Percentiles rank a stretch among this genome's conserved stretches.
Conservation (phyloP, 1,140 invertebrate species). For the Zeugodacus cucurbitae region DNA sequence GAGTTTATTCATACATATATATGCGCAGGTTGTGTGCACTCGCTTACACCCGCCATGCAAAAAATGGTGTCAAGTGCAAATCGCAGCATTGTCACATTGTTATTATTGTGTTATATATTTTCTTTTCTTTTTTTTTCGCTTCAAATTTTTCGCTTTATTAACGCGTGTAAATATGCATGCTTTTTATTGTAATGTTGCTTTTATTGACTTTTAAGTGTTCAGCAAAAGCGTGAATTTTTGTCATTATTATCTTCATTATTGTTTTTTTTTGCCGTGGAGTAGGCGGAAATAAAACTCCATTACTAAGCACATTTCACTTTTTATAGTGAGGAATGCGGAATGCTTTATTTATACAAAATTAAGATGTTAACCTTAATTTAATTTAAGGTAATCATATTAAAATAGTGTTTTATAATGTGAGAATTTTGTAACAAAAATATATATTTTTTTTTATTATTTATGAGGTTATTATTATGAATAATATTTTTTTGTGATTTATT, state of each 20-base stretch:
- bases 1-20: neutral
- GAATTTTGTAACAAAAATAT: too few species aligned
- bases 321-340: neutral
- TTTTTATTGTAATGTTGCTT: neutral
- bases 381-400: too few species aligned
- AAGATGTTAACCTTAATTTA: too few species aligned
- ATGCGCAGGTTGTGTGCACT: neutral
- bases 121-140: too few species aligned
- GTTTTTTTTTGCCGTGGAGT: neutral
- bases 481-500: too few species aligned
- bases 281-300: neutral
- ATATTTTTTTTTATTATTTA: too few species aligned
- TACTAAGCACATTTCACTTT: neutral
- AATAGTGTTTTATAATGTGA: too few species aligned
- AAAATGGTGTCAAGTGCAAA: conserved; percentile 22
- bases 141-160: neutral
- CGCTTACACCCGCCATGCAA: neutral
- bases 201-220: neutral
- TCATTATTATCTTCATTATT: neutral
- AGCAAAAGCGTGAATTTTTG: neutral
- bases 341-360: neutral
- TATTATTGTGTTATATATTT: neutral
- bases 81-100: neutral
- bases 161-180: neutral
- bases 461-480: too few species aligned